Evolutionary conservation across 2,797 vertebrate species (phyloP).

Genomic region (Mycteria americana): DNA sequence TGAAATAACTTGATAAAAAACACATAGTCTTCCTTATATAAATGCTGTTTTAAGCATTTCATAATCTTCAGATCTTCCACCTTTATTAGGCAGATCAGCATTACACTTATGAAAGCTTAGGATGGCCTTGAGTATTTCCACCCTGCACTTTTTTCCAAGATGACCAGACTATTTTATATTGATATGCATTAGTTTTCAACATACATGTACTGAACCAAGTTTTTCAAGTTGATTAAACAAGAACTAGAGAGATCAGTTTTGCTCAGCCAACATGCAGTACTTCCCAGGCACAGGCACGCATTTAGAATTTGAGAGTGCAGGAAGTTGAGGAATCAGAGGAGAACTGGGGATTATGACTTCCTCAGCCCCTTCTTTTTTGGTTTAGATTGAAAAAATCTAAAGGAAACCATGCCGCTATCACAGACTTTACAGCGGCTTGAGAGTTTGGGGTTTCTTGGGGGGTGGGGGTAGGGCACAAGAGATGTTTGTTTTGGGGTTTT

Average conservation of each 20-base stretch:
- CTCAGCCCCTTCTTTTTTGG: background rate
- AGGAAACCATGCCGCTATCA: background rate
- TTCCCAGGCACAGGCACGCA: background rate
- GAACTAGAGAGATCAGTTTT: background rate
- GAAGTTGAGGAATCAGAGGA: background rate
- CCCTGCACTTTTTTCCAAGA: background rate
- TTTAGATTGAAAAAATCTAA: background rate
- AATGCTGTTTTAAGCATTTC: background rate
- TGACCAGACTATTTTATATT: background rate
- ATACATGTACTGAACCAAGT: background rate
- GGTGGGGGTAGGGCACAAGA: rapidly evolving
- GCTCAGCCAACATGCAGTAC: background rate
- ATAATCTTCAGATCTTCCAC: background rate
- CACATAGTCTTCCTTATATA: background rate
- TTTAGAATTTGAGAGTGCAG: background rate
- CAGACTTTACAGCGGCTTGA: background rate
- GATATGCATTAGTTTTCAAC: background rate
- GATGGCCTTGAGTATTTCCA: background rate
- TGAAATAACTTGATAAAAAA: background rate
- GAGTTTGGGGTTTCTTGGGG: background rate
- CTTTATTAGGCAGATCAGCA: background rate
- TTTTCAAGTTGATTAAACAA: background rate
- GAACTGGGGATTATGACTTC: background rate
- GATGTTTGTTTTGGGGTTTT: background rate
- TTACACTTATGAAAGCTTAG: background rate